phyloP scores from a whole-genome alignment of 2,797 vertebrate genomes.

The Cetoscarus ocellatus region DNA sequence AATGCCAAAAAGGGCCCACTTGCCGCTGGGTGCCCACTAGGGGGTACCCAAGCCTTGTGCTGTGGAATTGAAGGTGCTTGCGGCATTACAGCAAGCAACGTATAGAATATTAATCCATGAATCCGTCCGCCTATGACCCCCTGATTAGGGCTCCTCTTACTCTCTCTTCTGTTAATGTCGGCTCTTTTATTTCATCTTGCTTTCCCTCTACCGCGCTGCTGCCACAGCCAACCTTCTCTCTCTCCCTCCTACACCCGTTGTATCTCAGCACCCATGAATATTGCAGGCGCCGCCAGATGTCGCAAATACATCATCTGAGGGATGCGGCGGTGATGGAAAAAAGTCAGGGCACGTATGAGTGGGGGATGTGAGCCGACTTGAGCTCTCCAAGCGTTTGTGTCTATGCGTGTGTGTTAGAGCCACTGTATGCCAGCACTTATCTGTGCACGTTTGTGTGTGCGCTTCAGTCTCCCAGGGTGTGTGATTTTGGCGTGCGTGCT shows the following conservation, averaged over 20 bases:
- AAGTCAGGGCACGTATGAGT: constrained; percentile 92
- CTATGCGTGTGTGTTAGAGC: constrained; percentile 67
- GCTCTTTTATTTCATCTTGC: constrained; percentile 31
- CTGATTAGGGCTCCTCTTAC: constrained; percentile 49
- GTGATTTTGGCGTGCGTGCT: constrained; percentile 55
- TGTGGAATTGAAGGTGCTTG: constrained; percentile 83
- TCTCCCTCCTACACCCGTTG: constrained; percentile 50
- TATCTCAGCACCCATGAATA: constrained; percentile 84
- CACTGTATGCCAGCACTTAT: constrained; percentile 74
- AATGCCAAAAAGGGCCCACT: constrained; percentile 84
- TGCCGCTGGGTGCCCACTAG: constrained; percentile 94
- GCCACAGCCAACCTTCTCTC: constrained; percentile 39
- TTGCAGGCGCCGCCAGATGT: constrained; percentile 96
- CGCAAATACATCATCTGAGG: constrained; percentile 97
- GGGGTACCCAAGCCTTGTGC: constrained; percentile 95
- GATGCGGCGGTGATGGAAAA: constrained; percentile 88
- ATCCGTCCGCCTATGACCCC: constrained; percentile 53
- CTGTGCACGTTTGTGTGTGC: constrained; percentile 56
- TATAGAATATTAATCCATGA: constrained; percentile 46
- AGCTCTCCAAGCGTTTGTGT: constrained; percentile 73
- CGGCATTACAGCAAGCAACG: constrained; percentile 26
- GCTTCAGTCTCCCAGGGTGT: constrained; percentile 66
- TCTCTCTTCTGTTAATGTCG: constrained; percentile 16
- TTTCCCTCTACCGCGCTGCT: constrained; percentile 44
- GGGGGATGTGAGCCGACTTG: constrained; percentile 85